Evolutionary conservation across 2,797 vertebrate species (phyloP).

Genomic region (Protosalanx chinensis): DNA sequence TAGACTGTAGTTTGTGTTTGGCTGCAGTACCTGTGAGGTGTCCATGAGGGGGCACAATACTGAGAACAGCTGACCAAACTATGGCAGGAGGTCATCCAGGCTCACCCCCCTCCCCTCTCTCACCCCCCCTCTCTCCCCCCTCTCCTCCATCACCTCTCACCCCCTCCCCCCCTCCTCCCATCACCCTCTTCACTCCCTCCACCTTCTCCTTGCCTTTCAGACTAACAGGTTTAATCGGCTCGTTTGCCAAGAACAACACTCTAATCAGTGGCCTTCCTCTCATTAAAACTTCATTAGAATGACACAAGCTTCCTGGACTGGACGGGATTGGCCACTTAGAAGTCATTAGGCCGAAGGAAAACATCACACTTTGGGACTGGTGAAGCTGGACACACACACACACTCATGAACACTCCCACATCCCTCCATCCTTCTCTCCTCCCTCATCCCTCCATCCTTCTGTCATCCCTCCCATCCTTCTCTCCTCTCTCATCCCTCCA

Average conservation of each 20-base stretch:
- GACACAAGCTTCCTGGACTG: slow-evolving; percentile 82
- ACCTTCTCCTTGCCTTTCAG: slow-evolving; percentile 38
- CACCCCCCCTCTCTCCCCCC: not conserved
- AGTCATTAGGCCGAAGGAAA: slow-evolving; percentile 79
- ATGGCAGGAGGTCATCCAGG: no score
- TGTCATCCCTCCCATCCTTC: not conserved
- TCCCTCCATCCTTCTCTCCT: not conserved
- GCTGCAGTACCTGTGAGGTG: no score
- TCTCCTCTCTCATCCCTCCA: not conserved
- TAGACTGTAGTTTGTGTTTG: no score
- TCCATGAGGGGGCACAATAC: no score
- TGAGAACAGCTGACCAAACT: no score
- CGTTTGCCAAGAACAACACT: slow-evolving; percentile 85
- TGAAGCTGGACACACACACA: slow-evolving; percentile 43
- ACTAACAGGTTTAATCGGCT: slow-evolving; percentile 82
- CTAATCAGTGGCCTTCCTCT: slow-evolving; percentile 87
- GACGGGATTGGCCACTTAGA: slow-evolving; percentile 81
- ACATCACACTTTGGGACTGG: slow-evolving; percentile 68
- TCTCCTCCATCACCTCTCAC: not conserved
- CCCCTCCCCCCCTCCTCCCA: slow-evolving; percentile 39
- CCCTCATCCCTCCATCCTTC: no score
- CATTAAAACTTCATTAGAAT: slow-evolving; percentile 87
- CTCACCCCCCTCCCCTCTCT: no score
- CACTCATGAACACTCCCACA: not conserved
- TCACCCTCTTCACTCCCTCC: slow-evolving; percentile 40